Percentiles rank a stretch among this genome's conserved stretches.
phyloP scores from a whole-genome alignment of 2,888 invertebrate genomes.

The Fabriciana adippe region DNA sequence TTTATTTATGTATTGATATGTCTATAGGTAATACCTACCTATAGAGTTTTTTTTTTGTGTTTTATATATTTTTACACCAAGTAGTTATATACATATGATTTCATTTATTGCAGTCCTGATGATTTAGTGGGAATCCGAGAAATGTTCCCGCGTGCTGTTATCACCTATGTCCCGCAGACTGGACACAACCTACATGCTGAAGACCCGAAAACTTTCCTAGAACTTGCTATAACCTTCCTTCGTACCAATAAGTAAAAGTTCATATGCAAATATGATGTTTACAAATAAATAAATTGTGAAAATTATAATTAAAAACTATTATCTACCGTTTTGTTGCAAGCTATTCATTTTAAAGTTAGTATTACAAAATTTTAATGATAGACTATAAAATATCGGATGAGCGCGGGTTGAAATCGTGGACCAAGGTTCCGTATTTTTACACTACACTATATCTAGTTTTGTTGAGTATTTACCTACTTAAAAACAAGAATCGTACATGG shows the following conservation, averaged over 20 bases:
- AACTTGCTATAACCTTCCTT: slow-evolving; percentile 67
- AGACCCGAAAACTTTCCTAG: slow-evolving; percentile 68
- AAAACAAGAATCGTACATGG: no score
- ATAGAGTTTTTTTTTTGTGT: no score
- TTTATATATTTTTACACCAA: no score
- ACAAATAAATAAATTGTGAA: slow-evolving; percentile 43
- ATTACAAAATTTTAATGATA: background rate
- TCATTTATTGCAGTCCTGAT: slow-evolving; percentile 58
- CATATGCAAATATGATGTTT: slow-evolving; percentile 38
- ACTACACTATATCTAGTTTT: no score
- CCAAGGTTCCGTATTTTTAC: no score
- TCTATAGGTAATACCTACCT: no score
- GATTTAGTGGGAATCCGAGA: slow-evolving; percentile 84
- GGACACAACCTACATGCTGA: slow-evolving; percentile 63
- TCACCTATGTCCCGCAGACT: slow-evolving; percentile 58
- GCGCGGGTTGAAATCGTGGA: no score
- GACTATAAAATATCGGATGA: no score
- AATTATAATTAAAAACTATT: slow-evolving; percentile 3
- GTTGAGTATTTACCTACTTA: no score
- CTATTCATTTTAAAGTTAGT: background rate
- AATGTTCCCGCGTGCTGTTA: slow-evolving; percentile 62
- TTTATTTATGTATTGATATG: no score
- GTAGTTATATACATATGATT: background rate
- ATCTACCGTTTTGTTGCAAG: background rate
- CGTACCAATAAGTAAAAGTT: slow-evolving; percentile 38